phyloP scores from a whole-genome alignment of 2,113 vertebrate genomes.

The Elephantulus edwardii region DNA sequence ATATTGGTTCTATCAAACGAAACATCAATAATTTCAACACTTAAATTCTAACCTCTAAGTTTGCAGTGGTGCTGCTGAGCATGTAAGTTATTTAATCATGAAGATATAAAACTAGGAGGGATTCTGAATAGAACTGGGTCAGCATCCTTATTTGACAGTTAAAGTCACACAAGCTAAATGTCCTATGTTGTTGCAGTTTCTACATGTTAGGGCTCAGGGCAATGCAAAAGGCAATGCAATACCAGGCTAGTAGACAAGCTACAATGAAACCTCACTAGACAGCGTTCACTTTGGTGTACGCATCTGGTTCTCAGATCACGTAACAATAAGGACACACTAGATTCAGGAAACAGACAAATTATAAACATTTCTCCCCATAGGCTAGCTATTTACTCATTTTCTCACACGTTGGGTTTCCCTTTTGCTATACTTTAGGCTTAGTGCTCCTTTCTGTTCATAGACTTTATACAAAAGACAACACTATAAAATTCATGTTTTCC shows the following conservation, averaged over 20 bases:
- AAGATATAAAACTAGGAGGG: constrained; percentile 20
- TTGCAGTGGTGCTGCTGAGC: not conserved
- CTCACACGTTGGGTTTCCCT: not conserved
- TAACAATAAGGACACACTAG: not conserved
- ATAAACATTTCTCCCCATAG: not conserved
- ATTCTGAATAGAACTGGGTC: constrained; percentile 16
- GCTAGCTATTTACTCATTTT: not conserved
- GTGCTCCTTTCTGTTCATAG: not conserved
- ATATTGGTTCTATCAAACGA: not conserved
- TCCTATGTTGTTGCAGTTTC: not conserved
- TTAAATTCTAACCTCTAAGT: not conserved
- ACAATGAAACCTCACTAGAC: not conserved
- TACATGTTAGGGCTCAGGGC: constrained; percentile 9
- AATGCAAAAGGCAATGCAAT: constrained; percentile 24
- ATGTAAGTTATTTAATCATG: not conserved
- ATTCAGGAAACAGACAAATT: constrained; percentile 10
- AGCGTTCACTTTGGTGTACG: not conserved
- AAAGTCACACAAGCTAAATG: constrained; percentile 30
- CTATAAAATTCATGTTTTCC: constrained; percentile 30
- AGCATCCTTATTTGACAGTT: constrained; percentile 28
- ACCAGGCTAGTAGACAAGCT: not conserved
- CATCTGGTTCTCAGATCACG: not conserved
- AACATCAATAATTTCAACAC: constrained; percentile 30
- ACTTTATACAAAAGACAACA: constrained; percentile 18
- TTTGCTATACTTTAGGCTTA: not conserved